These are phyloP conservation scores for Epicauta chinensis DNA, from an alignment of 1,140 invertebrate species.

Conservation along the genomic window DNA sequence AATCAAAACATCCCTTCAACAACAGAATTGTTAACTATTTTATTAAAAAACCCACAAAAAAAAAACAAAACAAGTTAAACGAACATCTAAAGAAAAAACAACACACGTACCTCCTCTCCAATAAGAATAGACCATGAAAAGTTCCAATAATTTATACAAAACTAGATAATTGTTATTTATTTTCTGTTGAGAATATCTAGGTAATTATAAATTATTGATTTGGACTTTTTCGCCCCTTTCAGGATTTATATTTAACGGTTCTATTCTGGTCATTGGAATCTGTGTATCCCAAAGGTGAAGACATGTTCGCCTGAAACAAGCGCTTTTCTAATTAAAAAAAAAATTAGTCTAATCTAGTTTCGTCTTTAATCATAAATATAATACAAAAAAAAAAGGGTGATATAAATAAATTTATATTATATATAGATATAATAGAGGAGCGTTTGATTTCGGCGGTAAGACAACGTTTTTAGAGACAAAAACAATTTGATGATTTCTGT, in stretches of 20 bases:
- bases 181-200: too few relatives aligned
- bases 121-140: too few relatives aligned
- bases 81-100: too few relatives aligned
- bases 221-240: slow-evolving; percentile 3
- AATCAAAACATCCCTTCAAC: not conserved
- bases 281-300: too few relatives aligned
- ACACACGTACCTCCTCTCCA: too few relatives aligned
- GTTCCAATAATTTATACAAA: too few relatives aligned
- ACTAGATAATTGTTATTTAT: too few relatives aligned
- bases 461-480: slow-evolving; percentile 6
- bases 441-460: slow-evolving; percentile 5
- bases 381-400: slow-evolving; percentile 19
- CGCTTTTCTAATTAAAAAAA: not conserved
- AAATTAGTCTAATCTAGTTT: slow-evolving; percentile 27
- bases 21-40: not conserved
- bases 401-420: slow-evolving; percentile 22
- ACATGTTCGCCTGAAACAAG: slow-evolving; percentile 11
- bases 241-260: not conserved
- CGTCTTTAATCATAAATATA: slow-evolving; percentile 21
- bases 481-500: slow-evolving; percentile 21
- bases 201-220: not conserved
- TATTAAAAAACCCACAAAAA: too few relatives aligned
- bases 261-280: slow-evolving; percentile 14
- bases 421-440: not conserved
- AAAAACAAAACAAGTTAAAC: too few relatives aligned